Conservation (phyloP, 2,113 vertebrate genomes). For the Synchiropus splendidus region DNA sequence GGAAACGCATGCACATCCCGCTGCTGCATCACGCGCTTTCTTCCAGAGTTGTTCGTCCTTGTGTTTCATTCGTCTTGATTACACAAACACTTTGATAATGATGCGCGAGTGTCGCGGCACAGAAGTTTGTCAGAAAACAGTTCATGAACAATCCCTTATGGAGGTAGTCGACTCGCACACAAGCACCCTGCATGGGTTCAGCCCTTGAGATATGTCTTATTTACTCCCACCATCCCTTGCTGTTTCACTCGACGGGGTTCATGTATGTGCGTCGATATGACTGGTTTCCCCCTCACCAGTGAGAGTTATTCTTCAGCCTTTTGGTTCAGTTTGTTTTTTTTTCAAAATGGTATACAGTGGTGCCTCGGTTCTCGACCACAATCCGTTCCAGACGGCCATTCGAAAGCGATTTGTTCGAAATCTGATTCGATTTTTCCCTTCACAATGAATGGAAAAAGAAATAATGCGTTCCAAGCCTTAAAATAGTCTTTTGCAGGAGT, state of each 20-base stretch:
- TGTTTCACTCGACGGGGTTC: background rate
- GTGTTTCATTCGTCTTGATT: constrained; percentile 67
- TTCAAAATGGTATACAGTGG: too few species aligned
- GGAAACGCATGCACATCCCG: constrained; percentile 43
- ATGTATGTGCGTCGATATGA: constrained; percentile 3
- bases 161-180: constrained; percentile 34
- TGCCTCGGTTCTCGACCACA: too few species aligned
- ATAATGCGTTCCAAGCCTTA: too few species aligned
- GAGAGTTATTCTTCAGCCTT: too few species aligned
- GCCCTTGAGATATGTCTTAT: too few species aligned
- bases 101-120: constrained; percentile 59
- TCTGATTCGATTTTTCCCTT: too few species aligned
- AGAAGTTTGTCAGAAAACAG: constrained; percentile 62
- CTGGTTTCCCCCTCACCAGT: background rate
- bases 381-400: too few species aligned
- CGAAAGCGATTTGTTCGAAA: too few species aligned
- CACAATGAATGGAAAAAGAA: too few species aligned
- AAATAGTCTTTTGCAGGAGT: too few species aligned
- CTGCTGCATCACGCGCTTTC: constrained; percentile 1
- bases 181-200: constrained; percentile 7
- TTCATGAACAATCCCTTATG: constrained; percentile 46
- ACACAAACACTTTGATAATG: constrained; percentile 60
- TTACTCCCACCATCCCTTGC: constrained; percentile 10
- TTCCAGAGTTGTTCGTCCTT: constrained; percentile 12
- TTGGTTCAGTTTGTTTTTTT: too few species aligned